Conservation (phyloP, 1,140 invertebrate species). For the Drosophila prosaltans region DNA sequence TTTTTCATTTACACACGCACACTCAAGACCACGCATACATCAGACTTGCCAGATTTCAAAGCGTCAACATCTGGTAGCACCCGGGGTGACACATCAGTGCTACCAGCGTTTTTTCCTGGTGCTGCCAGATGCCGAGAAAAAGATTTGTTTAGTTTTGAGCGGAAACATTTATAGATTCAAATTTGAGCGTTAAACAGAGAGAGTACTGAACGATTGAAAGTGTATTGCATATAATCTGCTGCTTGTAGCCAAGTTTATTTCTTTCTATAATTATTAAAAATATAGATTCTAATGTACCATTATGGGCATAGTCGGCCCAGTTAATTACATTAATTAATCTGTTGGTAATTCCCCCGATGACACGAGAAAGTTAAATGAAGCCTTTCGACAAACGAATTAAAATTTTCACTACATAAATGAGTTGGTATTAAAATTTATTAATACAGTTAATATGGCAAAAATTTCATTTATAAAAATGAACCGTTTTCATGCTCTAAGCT, state of each 20-base stretch:
- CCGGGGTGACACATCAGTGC: not conserved
- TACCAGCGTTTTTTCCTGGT: not conserved
- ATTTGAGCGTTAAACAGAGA: not conserved
- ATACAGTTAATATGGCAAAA: not conserved
- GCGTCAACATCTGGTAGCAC: not conserved
- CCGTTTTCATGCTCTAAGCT: not conserved
- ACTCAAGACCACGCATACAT: conserved; percentile 22
- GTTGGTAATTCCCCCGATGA: too few species aligned
- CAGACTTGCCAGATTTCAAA: not conserved
- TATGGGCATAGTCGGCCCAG: too few species aligned
- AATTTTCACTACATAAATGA: conserved; percentile 15
- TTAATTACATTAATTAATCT: not conserved
- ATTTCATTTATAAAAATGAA: conserved; percentile 24
- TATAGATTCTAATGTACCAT: too few species aligned
- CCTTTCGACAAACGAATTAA: conserved; percentile 29
- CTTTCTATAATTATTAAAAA: too few species aligned
- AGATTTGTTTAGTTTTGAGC: not conserved
- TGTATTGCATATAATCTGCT: too few species aligned
- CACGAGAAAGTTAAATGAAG: conserved; percentile 21
- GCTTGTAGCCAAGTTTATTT: too few species aligned
- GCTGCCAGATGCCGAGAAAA: not conserved
- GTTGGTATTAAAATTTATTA: conserved; percentile 13
- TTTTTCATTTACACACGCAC: conserved; percentile 40
- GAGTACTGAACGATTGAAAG: too few species aligned
- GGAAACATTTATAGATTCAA: not conserved